Evolutionary conservation across 1,140 invertebrate species (phyloP).

Genomic region (Mylabris phalerata): DNA sequence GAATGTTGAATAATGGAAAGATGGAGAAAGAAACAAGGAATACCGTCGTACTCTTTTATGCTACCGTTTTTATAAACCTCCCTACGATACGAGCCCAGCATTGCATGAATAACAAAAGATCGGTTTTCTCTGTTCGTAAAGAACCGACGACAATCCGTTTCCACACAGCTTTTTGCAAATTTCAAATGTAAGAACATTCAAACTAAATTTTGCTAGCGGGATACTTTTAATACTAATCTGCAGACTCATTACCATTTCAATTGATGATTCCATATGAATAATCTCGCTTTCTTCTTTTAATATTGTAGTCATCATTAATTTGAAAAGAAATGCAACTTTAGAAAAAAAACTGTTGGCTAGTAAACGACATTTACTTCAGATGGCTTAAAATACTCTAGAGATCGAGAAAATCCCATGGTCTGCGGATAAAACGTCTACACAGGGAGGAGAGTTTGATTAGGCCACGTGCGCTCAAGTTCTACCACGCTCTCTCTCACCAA

Average conservation of each 20-base stretch:
- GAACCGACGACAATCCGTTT: slow-evolving; percentile 1
- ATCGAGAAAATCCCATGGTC: slow-evolving; percentile 9
- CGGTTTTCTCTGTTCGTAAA: slow-evolving; percentile 1
- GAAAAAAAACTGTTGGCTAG: too few species aligned
- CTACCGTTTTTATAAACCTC: too few species aligned
- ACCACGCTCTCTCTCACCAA: slow-evolving; percentile 3
- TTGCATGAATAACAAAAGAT: slow-evolving; percentile 21
- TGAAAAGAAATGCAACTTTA: too few species aligned
- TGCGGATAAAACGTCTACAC: slow-evolving; percentile 10
- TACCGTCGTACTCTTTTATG: too few species aligned
- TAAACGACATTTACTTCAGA: too few species aligned
- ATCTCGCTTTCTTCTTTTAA: too few species aligned
- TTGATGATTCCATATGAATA: background rate
- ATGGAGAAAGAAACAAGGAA: too few species aligned
- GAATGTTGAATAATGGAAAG: too few species aligned
- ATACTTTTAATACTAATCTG: slow-evolving; percentile 15
- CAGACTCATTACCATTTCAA: slow-evolving; percentile 23
- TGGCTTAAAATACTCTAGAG: slow-evolving; percentile 9
- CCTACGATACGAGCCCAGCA: background rate
- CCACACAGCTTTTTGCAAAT: slow-evolving; percentile 13
- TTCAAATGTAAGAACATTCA: slow-evolving; percentile 20
- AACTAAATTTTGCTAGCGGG: slow-evolving; percentile 12
- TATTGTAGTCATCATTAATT: too few species aligned
- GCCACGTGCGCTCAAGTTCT: slow-evolving; percentile 16
- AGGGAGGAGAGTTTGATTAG: slow-evolving; percentile 1